Evolutionary conservation across 1,140 invertebrate genomes (phyloP).

Genomic region (Gryon sp.): DNA sequence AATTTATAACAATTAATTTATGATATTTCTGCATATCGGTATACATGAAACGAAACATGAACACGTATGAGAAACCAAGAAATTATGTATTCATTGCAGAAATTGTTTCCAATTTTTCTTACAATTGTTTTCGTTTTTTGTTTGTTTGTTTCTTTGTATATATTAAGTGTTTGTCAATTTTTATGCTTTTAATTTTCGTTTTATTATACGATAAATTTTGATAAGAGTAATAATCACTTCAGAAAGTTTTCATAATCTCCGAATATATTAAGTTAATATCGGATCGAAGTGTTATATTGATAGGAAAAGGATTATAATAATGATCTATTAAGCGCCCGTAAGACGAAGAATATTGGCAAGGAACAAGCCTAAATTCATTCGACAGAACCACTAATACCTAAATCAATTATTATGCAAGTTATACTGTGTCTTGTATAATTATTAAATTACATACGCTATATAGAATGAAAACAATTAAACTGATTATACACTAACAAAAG

Average conservation of each 20-base stretch:
- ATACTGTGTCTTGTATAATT: conserved; percentile 38
- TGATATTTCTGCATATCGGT: not conserved
- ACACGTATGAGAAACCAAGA: too few relatives aligned
- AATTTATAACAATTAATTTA: conserved; percentile 31
- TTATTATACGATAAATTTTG: too few relatives aligned
- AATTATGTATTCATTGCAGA: too few relatives aligned
- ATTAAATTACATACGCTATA: conserved; percentile 34
- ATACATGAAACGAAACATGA: not conserved
- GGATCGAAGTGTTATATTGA: conserved; percentile 23
- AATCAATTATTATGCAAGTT: conserved; percentile 38
- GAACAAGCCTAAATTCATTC: conserved; percentile 38
- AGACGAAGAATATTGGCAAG: conserved; percentile 34
- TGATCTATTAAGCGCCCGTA: conserved; percentile 37
- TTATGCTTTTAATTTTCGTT: too few relatives aligned
- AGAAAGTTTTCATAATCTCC: not conserved
- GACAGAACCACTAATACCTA: conserved; percentile 38
- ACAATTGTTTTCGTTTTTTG: too few relatives aligned
- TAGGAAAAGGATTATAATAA: conserved; percentile 36
- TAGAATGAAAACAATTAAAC: conserved; percentile 18
- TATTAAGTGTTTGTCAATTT: too few relatives aligned
- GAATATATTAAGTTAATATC: conserved; percentile 11
- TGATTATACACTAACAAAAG: not conserved
- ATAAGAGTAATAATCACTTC: not conserved
- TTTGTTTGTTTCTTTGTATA: too few relatives aligned
- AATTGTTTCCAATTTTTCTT: too few relatives aligned